These are phyloP conservation scores for Caenorhabditis uteleia DNA, from an alignment of 2,888 invertebrate species.

Conservation along the genomic window DNA sequence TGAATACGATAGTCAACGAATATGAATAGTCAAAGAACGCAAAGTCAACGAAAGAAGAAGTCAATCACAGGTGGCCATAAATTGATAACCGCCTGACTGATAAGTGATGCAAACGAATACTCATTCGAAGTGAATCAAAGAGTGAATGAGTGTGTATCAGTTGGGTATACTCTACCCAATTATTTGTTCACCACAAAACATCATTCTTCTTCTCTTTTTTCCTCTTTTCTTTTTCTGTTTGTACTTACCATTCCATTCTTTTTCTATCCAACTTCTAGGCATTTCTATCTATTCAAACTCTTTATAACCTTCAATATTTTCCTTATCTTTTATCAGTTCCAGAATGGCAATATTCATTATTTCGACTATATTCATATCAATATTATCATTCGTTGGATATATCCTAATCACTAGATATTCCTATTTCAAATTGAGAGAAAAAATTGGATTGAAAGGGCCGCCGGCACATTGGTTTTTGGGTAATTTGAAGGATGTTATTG, in stretches of 20 bases:
- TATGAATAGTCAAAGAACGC: no score
- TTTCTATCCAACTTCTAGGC: background rate
- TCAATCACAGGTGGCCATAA: no score
- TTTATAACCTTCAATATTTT: no score
- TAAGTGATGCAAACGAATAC: no score
- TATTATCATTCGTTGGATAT: slow-evolving; percentile 1
- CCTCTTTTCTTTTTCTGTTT: background rate
- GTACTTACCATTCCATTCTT: no score
- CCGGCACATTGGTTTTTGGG: slow-evolving; percentile 36
- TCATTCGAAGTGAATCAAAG: no score
- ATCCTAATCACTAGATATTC: background rate
- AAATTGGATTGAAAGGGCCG: slow-evolving; percentile 39
- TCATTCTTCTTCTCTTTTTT: background rate
- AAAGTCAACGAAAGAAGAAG: no score
- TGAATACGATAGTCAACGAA: no score
- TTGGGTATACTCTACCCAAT: no score
- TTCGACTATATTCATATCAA: background rate
- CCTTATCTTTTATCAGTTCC: background rate
- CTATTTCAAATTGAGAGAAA: slow-evolving; percentile 7
- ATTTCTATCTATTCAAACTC: background rate
- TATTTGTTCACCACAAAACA: background rate
- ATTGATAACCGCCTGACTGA: no score
- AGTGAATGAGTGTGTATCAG: no score
- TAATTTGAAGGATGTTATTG: slow-evolving; percentile 36
- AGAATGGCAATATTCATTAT: background rate